phyloP scores from a whole-genome alignment of 2,888 invertebrate species.

The Malachius bipustulatus region DNA sequence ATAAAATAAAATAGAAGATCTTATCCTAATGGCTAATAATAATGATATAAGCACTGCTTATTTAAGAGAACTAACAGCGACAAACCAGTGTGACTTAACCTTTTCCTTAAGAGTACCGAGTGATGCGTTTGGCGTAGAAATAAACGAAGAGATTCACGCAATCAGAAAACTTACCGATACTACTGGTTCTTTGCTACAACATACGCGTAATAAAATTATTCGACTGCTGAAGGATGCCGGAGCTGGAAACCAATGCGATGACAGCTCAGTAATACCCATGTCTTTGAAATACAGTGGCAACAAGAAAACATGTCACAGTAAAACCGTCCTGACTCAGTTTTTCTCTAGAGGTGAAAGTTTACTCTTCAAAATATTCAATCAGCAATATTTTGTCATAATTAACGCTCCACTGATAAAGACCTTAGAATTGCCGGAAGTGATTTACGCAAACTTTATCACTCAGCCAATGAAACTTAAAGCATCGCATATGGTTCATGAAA shows the following conservation, averaged over 20 bases:
- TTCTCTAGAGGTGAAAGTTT: no score
- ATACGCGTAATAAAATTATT: constrained; percentile 20
- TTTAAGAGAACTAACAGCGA: constrained; percentile 15
- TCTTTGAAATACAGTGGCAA: constrained; percentile 8
- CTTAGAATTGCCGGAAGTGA: constrained; percentile 50
- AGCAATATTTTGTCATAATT: constrained; percentile 46
- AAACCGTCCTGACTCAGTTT: no score
- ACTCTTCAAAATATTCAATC: constrained; percentile 35
- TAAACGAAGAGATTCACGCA: constrained; percentile 17
- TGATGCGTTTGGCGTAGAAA: constrained; percentile 12
- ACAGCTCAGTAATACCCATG: constrained; percentile 7
- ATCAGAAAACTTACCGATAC: constrained; percentile 18
- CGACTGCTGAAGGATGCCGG: constrained; percentile 14
- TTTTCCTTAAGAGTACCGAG: constrained; percentile 17
- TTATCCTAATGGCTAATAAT: no score
- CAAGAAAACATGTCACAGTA: no score
- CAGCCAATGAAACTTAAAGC: constrained; percentile 56
- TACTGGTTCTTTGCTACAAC: constrained; percentile 19
- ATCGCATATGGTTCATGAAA: constrained; percentile 43
- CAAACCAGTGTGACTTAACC: constrained; percentile 18
- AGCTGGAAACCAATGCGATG: neutral
- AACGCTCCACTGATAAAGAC: constrained; percentile 59
- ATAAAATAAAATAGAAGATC: no score
- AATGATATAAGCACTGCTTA: constrained; percentile 16
- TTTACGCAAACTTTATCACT: constrained; percentile 58